Conservation (phyloP, 2,888 invertebrate species). For the Ormyrus pomaceus region DNA sequence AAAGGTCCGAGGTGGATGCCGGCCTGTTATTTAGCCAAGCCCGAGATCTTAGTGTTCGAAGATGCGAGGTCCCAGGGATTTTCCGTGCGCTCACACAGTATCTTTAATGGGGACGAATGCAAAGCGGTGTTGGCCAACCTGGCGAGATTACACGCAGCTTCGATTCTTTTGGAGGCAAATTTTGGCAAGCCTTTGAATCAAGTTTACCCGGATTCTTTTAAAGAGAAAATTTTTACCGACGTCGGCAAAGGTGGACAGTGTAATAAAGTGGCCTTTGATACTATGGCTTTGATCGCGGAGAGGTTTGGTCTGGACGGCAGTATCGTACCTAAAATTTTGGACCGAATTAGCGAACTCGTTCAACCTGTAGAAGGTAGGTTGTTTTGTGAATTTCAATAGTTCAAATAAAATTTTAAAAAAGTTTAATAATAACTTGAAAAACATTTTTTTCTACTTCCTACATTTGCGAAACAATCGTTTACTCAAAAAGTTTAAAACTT, state of each 20-base stretch:
- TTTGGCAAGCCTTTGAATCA: not conserved
- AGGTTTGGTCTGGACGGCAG: conserved; percentile 18
- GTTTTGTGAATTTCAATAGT: too few relatives aligned
- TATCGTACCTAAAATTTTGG: conserved; percentile 22
- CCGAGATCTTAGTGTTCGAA: conserved; percentile 22
- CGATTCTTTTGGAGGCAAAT: not conserved
- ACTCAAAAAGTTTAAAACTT: too few relatives aligned
- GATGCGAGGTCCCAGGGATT: conserved; percentile 34
- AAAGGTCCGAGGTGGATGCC: conserved; percentile 14
- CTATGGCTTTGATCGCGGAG: conserved; percentile 28
- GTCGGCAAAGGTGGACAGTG: conserved; percentile 34
- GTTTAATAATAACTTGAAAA: too few relatives aligned
- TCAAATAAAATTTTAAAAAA: too few relatives aligned
- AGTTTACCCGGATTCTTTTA: conserved; percentile 8
- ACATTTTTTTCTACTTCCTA: too few relatives aligned
- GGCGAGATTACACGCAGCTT: conserved; percentile 50
- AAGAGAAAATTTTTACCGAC: conserved; percentile 41
- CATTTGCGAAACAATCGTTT: too few relatives aligned
- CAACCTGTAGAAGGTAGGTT: conserved; percentile 22
- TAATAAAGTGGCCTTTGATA: conserved; percentile 37
- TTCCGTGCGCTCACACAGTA: not conserved
- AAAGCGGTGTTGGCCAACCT: conserved; percentile 11
- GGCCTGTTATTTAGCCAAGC: conserved; percentile 20
- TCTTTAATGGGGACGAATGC: not conserved
- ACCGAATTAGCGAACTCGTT: conserved; percentile 17